Percentiles rank a stretch among this genome's conserved stretches.
Conservation (phyloP, 2,888 invertebrate genomes). For the Arrhopalites spinosus region DNA sequence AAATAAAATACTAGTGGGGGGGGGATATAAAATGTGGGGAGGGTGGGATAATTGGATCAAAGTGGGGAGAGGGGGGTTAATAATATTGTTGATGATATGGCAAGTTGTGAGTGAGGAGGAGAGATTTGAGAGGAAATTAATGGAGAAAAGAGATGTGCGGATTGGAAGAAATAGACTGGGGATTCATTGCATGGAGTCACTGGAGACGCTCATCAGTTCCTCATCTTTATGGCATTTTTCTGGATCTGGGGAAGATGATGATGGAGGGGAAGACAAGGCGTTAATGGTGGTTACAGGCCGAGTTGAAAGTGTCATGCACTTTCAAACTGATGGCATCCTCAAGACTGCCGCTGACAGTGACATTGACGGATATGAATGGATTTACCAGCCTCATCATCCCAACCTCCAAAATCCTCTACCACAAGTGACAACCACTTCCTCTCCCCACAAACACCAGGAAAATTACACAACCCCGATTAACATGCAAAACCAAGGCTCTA, state of each 20-base stretch:
- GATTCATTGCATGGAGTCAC: background rate
- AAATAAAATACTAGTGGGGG: no score
- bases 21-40: no score
- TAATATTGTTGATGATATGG: no score
- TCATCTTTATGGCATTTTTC: background rate
- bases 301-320: slow-evolving; percentile 48
- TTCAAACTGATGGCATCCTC: slow-evolving; percentile 23
- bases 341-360: slow-evolving; percentile 40
- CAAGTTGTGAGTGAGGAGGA: no score
- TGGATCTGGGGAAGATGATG: background rate
- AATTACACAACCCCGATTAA: background rate
- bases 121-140: no score
- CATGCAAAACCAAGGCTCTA: background rate
- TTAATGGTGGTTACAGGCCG: slow-evolving; percentile 52
- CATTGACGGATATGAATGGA: slow-evolving; percentile 49
- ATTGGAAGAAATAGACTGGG: background rate
- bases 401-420: background rate
- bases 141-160: no score
- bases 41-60: no score
- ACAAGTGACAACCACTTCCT: background rate
- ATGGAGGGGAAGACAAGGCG: slow-evolving; percentile 19
- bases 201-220: background rate
- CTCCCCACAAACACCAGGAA: background rate
- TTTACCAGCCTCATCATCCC: slow-evolving; percentile 17
- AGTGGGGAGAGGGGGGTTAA: no score